Percentiles rank a stretch among this genome's conserved stretches.
Evolutionary conservation across 2,797 vertebrate genomes (phyloP).

Genomic region (Cryptoprocta ferox): DNA sequence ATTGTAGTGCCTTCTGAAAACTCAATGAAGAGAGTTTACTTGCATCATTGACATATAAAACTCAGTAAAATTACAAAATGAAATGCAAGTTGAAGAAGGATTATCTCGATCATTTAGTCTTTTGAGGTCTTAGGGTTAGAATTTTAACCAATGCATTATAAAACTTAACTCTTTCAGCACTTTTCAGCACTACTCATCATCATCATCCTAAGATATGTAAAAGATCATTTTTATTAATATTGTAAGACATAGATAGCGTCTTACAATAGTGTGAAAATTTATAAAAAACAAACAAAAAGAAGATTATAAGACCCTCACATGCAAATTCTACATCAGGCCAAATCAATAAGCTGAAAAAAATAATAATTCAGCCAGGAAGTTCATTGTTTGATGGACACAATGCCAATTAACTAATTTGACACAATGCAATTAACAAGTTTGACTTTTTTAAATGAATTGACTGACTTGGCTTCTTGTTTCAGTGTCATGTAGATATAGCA

Average conservation of each 20-base stretch:
- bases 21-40: neutral
- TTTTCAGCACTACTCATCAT: constrained; percentile 21
- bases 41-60: constrained; percentile 56
- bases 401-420: constrained; percentile 68
- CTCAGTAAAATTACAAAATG: constrained; percentile 48
- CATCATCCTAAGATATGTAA: neutral
- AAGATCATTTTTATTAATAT: constrained; percentile 47
- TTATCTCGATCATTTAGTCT: constrained; percentile 34
- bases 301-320: neutral
- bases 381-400: constrained; percentile 50
- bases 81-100: neutral
- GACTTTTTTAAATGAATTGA: constrained; percentile 58
- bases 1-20: neutral
- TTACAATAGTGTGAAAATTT: neutral
- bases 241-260: neutral
- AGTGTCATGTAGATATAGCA: constrained; percentile 45
- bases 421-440: constrained; percentile 63
- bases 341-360: constrained; percentile 20
- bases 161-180: neutral
- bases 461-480: constrained; percentile 41
- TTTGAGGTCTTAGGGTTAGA: constrained; percentile 40
- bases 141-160: constrained; percentile 60
- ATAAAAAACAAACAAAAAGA: neutral
- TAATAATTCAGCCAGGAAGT: constrained; percentile 19
- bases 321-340: neutral